Evolutionary conservation across 2,797 vertebrate genomes (phyloP).

Genomic region (Myiothlypis chrysogaster): DNA sequence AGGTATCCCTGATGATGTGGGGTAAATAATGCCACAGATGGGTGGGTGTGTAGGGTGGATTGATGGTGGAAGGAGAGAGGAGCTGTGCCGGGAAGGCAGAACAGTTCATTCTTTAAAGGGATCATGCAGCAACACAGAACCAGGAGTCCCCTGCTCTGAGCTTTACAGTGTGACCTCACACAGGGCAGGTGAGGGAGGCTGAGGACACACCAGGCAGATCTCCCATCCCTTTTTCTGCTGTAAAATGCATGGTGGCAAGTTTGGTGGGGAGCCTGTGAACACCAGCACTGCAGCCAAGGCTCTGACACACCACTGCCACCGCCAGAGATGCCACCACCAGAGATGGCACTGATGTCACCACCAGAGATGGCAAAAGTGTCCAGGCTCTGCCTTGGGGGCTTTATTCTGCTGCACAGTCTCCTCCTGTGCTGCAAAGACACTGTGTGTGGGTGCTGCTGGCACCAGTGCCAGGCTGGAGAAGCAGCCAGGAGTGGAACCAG

Average conservation of each 20-base stretch:
- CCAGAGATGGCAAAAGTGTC: background rate
- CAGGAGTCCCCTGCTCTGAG: background rate
- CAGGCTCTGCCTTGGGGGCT: accelerated
- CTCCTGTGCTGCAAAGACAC: background rate
- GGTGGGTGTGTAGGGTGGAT: background rate
- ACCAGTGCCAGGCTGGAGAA: background rate
- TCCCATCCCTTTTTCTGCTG: background rate
- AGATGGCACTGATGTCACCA: background rate
- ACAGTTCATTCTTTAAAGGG: background rate
- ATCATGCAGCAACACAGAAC: background rate
- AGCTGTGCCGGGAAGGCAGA: background rate
- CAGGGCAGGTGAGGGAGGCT: background rate
- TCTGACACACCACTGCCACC: background rate
- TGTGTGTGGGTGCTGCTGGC: background rate
- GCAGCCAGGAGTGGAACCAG: background rate
- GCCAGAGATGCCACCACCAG: background rate
- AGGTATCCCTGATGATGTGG: accelerated
- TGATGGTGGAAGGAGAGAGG: background rate
- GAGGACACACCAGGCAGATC: no score
- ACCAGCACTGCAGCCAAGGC: accelerated
- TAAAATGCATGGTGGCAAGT: accelerated
- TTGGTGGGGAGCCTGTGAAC: background rate
- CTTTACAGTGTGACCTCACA: background rate
- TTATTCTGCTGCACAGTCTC: background rate
- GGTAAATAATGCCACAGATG: background rate